Evolutionary conservation across 2,113 vertebrate genomes (phyloP), one percentile per base, ranked within the genome.

Genomic region (Phycodurus eques): DNA sequence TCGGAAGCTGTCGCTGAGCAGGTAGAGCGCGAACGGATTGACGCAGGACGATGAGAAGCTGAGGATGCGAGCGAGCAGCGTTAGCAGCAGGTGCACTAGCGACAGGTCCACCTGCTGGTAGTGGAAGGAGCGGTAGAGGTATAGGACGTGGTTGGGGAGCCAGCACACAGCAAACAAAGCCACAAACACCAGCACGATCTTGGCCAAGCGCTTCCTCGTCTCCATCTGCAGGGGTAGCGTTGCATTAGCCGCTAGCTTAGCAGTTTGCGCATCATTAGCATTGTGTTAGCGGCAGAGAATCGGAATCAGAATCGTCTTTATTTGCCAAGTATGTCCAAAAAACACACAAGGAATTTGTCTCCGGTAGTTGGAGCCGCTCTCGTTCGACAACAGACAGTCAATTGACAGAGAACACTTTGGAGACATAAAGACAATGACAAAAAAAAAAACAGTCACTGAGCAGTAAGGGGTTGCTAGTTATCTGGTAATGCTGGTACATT

Each of bases 11-110:
- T 96, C 93, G 54, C 96, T 98, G 76, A 98, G 94, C 77, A 98
- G 90, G 85, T 98, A 98, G 51, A 98, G 93, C 49, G 96, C 96
- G 83, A 98, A 96, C 0, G 96, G 96, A 81, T 98, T 98, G 91
- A 96, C 95, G 54, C 96, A 98, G 69, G 96, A 98, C 73, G 94
- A 96, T 82, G 93, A 95, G 92, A 98, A 98, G 81, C 96, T 98
- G 74, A 98, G 91, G 67, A 96, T 93, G 8, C 96, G 80, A 53
- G 95, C 93, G 68, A 97, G 87, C 75, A 98, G 89, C 0, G 95
- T 97, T 81, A 95, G 80, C 66, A 96, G 51, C 79, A 98, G 94
- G 77, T 98, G 96, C 31, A 91, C 91, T 64, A 94, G 84, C 0
- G 96, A 98, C 13, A 93, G 87, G 70, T 97, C 95, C 19, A 94